These are phyloP conservation scores for Ammospiza maritima DNA, from an alignment of 2,797 vertebrate genomes.

Conservation along the genomic window DNA sequence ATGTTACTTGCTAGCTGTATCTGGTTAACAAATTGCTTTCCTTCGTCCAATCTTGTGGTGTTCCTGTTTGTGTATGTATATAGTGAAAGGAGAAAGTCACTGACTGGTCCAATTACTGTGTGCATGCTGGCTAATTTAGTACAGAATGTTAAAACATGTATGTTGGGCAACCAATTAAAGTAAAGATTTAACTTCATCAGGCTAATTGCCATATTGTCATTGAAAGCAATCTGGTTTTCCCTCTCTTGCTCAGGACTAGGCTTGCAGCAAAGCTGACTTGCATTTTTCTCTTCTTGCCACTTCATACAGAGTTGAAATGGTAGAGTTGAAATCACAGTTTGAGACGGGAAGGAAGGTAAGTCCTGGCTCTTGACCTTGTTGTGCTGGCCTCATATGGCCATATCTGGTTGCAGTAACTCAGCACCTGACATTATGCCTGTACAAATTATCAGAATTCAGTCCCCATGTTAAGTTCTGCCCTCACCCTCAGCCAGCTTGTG, in stretches of 20 bases:
- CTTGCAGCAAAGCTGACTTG: constrained; percentile 25
- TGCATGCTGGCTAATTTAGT: constrained; percentile 56
- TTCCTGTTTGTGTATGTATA: constrained; percentile 63
- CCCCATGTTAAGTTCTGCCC: not conserved
- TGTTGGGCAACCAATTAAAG: constrained; percentile 61
- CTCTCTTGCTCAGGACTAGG: not conserved
- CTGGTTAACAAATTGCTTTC: constrained; percentile 61
- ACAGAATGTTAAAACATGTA: constrained; percentile 54
- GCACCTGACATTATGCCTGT: not conserved
- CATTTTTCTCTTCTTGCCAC: constrained; percentile 5
- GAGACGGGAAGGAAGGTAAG: not conserved
- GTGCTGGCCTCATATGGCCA: not conserved
- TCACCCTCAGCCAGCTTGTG: not conserved
- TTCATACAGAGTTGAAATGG: not conserved
- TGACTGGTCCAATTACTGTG: constrained; percentile 52
- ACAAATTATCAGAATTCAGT: not conserved
- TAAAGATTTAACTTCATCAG: constrained; percentile 55
- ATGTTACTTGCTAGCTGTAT: constrained; percentile 52
- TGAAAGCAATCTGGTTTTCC: constrained; percentile 25
- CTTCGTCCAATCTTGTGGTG: constrained; percentile 60
- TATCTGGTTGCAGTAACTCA: not conserved
- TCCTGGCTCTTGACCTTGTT: not conserved
- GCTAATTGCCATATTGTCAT: constrained; percentile 26
- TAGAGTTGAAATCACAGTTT: not conserved
- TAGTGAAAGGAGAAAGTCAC: constrained; percentile 50